phyloP scores from a whole-genome alignment of 2,888 invertebrate species.

The Phanerotoma sp. region DNA sequence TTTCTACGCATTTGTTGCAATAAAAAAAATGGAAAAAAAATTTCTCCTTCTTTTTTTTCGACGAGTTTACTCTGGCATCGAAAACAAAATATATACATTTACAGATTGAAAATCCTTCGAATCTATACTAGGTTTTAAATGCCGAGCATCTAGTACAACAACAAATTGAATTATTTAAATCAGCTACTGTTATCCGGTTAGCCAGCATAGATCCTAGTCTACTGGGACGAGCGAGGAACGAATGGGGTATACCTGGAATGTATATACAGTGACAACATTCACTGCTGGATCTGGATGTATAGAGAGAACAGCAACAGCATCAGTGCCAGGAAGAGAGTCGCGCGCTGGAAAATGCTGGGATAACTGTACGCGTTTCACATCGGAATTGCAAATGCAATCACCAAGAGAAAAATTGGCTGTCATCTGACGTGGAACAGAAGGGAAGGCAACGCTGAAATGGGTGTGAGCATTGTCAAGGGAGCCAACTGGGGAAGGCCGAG shows the following conservation, averaged over 20 bases:
- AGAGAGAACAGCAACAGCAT: neutral
- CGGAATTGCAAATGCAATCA: constrained; percentile 57
- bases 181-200: constrained; percentile 15
- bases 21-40: too few relatives aligned
- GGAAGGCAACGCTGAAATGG: constrained; percentile 12
- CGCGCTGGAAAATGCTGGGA: constrained; percentile 16
- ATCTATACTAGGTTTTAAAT: constrained; percentile 18
- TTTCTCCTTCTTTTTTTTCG: too few relatives aligned
- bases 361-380: constrained; percentile 37
- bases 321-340: constrained; percentile 8
- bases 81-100: constrained; percentile 2
- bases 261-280: neutral
- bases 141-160: constrained; percentile 25
- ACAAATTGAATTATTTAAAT: constrained; percentile 35
- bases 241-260: constrained; percentile 18
- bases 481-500: constrained; percentile 6
- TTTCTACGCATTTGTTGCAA: too few relatives aligned
- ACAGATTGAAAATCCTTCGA: constrained; percentile 18
- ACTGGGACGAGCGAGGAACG: constrained; percentile 27
- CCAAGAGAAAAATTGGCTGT: constrained; percentile 56
- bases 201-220: constrained; percentile 15
- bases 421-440: constrained; percentile 48
- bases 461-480: constrained; percentile 17
- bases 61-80: too few relatives aligned
- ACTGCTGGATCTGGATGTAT: constrained; percentile 8